Base-by-base conservation (phyloP, 2,113 vertebrate species). In the Seriola dumerili region DNA sequence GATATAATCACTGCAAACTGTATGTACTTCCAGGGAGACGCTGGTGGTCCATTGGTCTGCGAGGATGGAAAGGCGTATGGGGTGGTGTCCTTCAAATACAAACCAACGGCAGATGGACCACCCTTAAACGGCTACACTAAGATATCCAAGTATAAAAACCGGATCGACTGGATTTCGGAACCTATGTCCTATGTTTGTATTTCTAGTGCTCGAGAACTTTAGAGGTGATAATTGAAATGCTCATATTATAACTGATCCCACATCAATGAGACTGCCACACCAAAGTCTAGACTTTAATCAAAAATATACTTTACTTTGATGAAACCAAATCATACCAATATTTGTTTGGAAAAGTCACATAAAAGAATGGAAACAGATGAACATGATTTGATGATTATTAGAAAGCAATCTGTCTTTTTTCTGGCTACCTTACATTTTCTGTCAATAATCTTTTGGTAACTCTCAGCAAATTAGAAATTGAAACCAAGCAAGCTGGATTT, bases 11-110 rank as follows among this genome's bases (percentile, higher is more conserved):
- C 5, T 64, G 11, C 8, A 29, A 23, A 3, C 21, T 71, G 21
- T 52, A 44, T 42, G 38, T 21, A 29, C 4, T 29, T 59, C 9
- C 84, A 98, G 97, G 96, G 96, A 2, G 97, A 98, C 83, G 96
- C 96, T 0, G 97, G 97, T 0, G 94, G 97, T 0, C 96, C 96
- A 2, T 79, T 97, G 54, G 93, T 97, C 16, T 97, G 97, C 25
- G 52, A 85, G n/a, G 38, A 46, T 0, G 89, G 83, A 6, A 83
- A 91, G 62, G 95, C 92, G 0, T 95, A 95, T 7, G 97, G 94
- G 0, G 86, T 97, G 48, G 92, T 96, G 34, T 94, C 95, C 0
- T 75, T 76, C 0, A 84, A 87, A 40, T 1, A 0, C 1, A 7
- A 0, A 2, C 4, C 1, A 17, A 0, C 1, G 0, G 0, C 8